Evolutionary conservation across 2,797 vertebrate genomes (phyloP).

Genomic region (Danionella dracula): DNA sequence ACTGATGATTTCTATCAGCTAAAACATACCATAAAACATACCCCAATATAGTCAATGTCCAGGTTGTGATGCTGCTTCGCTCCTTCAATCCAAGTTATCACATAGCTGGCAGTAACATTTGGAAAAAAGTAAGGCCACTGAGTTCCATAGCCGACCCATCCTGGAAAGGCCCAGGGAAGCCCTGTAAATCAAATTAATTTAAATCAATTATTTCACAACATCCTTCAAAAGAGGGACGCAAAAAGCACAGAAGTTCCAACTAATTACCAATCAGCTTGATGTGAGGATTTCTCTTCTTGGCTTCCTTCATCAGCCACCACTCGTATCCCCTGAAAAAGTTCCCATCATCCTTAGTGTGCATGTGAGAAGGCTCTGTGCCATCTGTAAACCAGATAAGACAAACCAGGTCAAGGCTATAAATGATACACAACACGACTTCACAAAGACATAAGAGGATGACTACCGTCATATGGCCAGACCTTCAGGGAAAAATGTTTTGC

Average conservation of each 20-base stretch:
- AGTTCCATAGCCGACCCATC: slow-evolving; percentile 83
- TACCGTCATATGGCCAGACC: no score
- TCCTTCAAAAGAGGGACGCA: no score
- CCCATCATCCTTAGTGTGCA: slow-evolving; percentile 87
- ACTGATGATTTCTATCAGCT: no score
- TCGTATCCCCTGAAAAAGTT: slow-evolving; percentile 94
- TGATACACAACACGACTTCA: no score
- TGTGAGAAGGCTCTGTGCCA: slow-evolving; percentile 94
- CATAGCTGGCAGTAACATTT: slow-evolving; percentile 82
- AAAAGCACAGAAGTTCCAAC: no score
- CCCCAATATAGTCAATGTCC: slow-evolving; percentile 92
- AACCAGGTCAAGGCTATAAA: no score
- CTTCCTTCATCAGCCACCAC: slow-evolving; percentile 99
- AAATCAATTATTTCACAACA: no score
- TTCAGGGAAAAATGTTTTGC: no score
- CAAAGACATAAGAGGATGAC: no score
- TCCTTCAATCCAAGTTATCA: slow-evolving; percentile 87
- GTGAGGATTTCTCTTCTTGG: slow-evolving; percentile 89
- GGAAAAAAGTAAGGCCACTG: slow-evolving; percentile 88
- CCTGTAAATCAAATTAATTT: slow-evolving; percentile 60
- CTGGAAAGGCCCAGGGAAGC: slow-evolving; percentile 91
- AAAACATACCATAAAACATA: no score
- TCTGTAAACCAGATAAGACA: slow-evolving; percentile 60
- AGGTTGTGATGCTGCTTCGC: slow-evolving; percentile 88
- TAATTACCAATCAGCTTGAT: slow-evolving; percentile 71